These are phyloP conservation scores for Ligdia adustata DNA, from an alignment of 2,888 invertebrate genomes.

Conservation along the genomic window DNA sequence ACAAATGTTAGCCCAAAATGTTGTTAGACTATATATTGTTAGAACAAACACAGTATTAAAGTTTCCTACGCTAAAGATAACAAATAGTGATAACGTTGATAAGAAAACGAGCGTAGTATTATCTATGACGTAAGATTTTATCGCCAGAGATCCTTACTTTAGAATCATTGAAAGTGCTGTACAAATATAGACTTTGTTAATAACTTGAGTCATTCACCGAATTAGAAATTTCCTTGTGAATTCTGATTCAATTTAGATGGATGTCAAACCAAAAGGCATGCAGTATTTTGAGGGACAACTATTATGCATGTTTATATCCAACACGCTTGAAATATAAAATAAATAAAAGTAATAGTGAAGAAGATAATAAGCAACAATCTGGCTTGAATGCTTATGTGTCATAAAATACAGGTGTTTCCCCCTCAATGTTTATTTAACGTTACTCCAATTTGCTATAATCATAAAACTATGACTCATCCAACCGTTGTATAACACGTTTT, in stretches of 20 bases:
- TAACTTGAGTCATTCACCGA: too few relatives aligned
- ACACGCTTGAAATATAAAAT: too few relatives aligned
- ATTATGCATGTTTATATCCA: too few relatives aligned
- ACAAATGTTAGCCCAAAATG: conserved; percentile 44
- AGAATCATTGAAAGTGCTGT: conserved; percentile 1
- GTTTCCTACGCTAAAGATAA: conserved; percentile 37
- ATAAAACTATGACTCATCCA: conserved; percentile 35
- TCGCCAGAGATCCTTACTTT: conserved; percentile 11
- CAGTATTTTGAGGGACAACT: too few relatives aligned
- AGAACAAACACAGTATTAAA: conserved; percentile 39
- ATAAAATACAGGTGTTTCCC: conserved; percentile 2
- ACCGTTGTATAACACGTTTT: conserved; percentile 56
- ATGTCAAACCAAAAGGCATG: too few relatives aligned
- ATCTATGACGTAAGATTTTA: conserved; percentile 28
- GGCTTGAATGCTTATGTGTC: not conserved
- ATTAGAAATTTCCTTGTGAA: too few relatives aligned
- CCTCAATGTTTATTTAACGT: conserved; percentile 21
- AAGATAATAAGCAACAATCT: too few relatives aligned
- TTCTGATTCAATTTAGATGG: too few relatives aligned
- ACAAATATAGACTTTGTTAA: too few relatives aligned
- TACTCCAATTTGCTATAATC: conserved; percentile 24
- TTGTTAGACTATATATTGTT: conserved; percentile 38
- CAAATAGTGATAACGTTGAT: conserved; percentile 32
- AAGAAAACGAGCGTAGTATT: conserved; percentile 22
- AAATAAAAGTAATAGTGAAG: too few relatives aligned